Conservation (phyloP, 2,797 vertebrate genomes). For the Rhyacichthys aspro region DNA sequence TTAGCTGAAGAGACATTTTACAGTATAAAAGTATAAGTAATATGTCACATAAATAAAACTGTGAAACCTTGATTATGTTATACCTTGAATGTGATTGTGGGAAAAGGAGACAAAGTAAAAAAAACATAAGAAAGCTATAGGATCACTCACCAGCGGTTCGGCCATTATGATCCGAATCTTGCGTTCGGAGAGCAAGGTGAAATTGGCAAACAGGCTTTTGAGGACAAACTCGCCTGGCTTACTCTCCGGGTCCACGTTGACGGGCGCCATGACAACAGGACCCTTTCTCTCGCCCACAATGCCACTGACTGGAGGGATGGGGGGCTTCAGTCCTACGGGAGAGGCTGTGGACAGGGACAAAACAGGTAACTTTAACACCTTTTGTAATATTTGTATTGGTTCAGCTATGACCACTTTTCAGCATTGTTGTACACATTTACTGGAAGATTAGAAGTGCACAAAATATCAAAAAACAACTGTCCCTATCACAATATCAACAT, state of each 20-base stretch:
- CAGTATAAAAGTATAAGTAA: too few relatives aligned
- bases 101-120: neutral
- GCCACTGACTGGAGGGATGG: conserved; percentile 66
- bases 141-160: conserved; percentile 85
- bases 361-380: conserved; percentile 10
- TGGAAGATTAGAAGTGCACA: too few relatives aligned
- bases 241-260: conserved; percentile 95
- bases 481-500: too few relatives aligned
- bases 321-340: conserved; percentile 75
- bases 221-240: conserved; percentile 97
- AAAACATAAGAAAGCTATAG: neutral
- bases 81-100: too few relatives aligned
- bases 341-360: conserved; percentile 59
- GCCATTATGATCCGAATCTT: conserved; percentile 99
- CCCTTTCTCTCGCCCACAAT: conserved; percentile 73
- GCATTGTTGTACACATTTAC: too few relatives aligned
- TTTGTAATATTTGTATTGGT: too few relatives aligned
- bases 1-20: too few relatives aligned
- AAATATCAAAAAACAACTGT: too few relatives aligned
- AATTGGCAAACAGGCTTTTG: conserved; percentile 97
- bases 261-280: conserved; percentile 87
- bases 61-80: too few relatives aligned
- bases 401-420: too few relatives aligned
- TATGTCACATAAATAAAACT: too few relatives aligned
- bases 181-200: conserved; percentile 92